Percentiles rank a stretch among this genome's conserved stretches.
Evolutionary conservation across 2,797 vertebrate species (phyloP).

Genomic region (Sebastes miniatus): DNA sequence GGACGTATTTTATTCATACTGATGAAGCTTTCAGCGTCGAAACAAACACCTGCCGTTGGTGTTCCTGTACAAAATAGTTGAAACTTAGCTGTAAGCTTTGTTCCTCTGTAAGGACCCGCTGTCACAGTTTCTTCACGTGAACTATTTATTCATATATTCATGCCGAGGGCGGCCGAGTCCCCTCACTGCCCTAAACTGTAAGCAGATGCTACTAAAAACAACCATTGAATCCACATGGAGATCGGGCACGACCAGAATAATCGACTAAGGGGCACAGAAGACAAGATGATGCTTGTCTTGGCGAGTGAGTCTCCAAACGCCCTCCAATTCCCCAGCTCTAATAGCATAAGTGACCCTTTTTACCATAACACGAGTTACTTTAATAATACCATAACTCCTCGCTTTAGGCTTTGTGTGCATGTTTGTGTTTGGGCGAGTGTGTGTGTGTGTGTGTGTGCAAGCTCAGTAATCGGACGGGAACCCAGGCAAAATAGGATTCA

Average conservation of each 20-base stretch:
- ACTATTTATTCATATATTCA: constrained; percentile 73
- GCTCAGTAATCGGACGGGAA: constrained; percentile 62
- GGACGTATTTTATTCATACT: neutral
- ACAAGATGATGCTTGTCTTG: constrained; percentile 63
- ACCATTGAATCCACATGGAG: constrained; percentile 41
- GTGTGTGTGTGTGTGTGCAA: constrained; percentile 9
- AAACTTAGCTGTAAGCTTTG: constrained; percentile 31
- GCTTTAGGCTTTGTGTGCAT: constrained; percentile 36
- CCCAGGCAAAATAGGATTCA: constrained; percentile 64
- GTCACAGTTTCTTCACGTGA: constrained; percentile 38
- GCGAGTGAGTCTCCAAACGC: constrained; percentile 48
- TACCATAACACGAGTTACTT: constrained; percentile 48
- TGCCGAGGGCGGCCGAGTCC: constrained; percentile 55
- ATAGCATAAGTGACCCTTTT: constrained; percentile 62
- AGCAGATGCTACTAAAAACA: constrained; percentile 70
- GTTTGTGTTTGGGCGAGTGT: constrained; percentile 4
- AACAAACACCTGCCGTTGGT: constrained; percentile 18
- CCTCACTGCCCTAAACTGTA: constrained; percentile 61
- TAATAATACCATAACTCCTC: constrained; percentile 55
- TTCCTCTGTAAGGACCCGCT: constrained; percentile 29
- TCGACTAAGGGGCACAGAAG: constrained; percentile 38
- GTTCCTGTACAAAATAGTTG: neutral
- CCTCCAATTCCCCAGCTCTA: constrained; percentile 45
- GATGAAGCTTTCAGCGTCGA: constrained; percentile 6
- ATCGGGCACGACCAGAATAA: constrained; percentile 31